Percentiles rank a stretch among this genome's conserved stretches.
Conservation (phyloP, 2,797 vertebrate species). For the Halcyon badia region DNA sequence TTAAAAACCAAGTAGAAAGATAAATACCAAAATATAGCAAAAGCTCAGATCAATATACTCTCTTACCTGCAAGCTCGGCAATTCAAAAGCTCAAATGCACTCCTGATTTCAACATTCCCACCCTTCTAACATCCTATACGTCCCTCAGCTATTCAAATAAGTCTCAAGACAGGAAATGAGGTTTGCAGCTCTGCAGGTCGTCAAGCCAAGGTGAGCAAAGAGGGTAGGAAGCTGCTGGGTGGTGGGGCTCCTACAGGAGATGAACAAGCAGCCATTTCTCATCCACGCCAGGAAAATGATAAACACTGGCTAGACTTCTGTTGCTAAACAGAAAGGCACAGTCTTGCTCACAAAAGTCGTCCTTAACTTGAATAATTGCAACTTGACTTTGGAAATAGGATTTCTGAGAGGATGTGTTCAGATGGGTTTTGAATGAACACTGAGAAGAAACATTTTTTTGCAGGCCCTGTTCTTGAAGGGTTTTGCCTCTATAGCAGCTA, state of each 20-base stretch:
- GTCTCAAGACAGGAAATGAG: not conserved
- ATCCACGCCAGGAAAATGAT: not conserved
- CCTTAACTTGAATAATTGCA: not conserved
- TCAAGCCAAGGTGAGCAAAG: not conserved
- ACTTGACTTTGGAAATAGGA: not conserved
- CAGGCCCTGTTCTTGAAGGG: not conserved
- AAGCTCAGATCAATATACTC: not conserved
- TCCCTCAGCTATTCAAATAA: not conserved
- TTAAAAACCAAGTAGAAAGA: not conserved
- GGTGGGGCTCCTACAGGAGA: not conserved
- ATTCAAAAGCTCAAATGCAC: not conserved
- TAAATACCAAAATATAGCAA: accelerated
- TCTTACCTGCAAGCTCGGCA: not conserved
- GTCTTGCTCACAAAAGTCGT: not conserved
- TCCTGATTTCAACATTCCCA: not conserved
- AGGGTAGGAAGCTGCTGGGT: not conserved
- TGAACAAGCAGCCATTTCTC: not conserved
- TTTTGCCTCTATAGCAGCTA: not conserved
- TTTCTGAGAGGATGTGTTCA: not conserved
- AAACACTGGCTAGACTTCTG: not conserved
- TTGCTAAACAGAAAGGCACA: not conserved
- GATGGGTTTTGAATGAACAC: not conserved
- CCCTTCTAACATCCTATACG: not conserved
- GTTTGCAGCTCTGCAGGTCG: not conserved
- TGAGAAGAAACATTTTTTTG: not conserved